These are phyloP conservation scores for Takifugu flavidus DNA, from an alignment of 2,113 vertebrate genomes.

Conservation along the genomic window DNA sequence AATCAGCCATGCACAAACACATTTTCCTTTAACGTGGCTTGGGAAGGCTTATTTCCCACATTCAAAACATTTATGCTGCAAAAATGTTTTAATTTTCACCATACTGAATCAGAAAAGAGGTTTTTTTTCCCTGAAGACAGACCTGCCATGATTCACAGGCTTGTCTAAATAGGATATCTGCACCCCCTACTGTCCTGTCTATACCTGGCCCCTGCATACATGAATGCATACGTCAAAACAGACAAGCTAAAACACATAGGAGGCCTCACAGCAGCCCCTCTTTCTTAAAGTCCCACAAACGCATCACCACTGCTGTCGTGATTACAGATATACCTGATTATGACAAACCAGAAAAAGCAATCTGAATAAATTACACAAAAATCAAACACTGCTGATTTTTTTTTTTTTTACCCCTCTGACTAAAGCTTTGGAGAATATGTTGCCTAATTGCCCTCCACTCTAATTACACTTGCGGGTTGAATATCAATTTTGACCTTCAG, in stretches of 20 bases:
- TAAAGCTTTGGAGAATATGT: conserved; percentile 74
- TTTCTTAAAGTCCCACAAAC: conserved; percentile 17
- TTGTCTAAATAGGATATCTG: conserved; percentile 41
- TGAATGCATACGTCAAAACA: conserved; percentile 50
- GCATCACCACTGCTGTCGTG: conserved; percentile 22
- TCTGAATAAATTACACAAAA: conserved; percentile 75
- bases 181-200: conserved; percentile 34
- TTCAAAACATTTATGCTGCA: neutral
- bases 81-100: too few species aligned
- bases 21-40: neutral
- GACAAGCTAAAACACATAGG: conserved; percentile 33
- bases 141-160: conserved; percentile 12
- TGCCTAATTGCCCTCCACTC: conserved; percentile 71
- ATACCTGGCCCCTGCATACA: conserved; percentile 44
- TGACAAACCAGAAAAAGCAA: conserved; percentile 58
- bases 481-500: conserved; percentile 90
- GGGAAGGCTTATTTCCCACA: neutral
- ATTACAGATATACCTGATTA: conserved; percentile 58
- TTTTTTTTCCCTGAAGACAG: too few species aligned
- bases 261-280: conserved; percentile 20
- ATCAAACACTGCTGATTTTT: conserved; percentile 71
- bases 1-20: conserved; percentile 24
- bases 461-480: conserved; percentile 83
- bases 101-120: too few species aligned
- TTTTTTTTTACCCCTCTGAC: conserved; percentile 55